Conservation (phyloP, 1,140 invertebrate genomes). For the Ridgeia piscesae region DNA sequence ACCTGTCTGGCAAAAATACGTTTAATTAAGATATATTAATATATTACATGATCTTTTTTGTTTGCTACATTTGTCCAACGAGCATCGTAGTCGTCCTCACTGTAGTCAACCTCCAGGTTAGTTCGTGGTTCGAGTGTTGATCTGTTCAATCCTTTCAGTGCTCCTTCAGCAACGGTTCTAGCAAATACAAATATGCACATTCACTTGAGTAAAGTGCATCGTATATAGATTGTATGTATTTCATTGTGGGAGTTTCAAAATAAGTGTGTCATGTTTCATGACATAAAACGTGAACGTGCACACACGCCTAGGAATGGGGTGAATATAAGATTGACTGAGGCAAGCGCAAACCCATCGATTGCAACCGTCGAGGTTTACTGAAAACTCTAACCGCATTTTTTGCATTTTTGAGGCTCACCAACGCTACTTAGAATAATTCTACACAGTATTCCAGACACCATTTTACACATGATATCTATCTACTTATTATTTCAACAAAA, state of each 20-base stretch:
- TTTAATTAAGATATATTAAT: no score
- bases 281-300: background rate
- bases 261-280: background rate
- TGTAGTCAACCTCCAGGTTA: background rate
- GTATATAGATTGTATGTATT: background rate
- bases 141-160: background rate
- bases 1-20: no score
- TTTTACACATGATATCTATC: no score
- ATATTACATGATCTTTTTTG: background rate
- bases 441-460: no score
- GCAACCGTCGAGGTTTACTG: no score
- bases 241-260: background rate
- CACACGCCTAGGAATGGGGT: no score
- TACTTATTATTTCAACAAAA: no score
- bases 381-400: no score
- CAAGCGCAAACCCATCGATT: no score
- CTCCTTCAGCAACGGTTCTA: background rate
- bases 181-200: background rate
- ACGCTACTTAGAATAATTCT: no score
- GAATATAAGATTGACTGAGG: no score
- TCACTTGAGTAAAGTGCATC: background rate
- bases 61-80: background rate
- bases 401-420: no score
- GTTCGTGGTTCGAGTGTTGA: background rate
- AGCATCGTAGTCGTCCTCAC: background rate